Evolutionary conservation across 2,888 invertebrate genomes (phyloP).

Genomic region (Dynastes tityus): DNA sequence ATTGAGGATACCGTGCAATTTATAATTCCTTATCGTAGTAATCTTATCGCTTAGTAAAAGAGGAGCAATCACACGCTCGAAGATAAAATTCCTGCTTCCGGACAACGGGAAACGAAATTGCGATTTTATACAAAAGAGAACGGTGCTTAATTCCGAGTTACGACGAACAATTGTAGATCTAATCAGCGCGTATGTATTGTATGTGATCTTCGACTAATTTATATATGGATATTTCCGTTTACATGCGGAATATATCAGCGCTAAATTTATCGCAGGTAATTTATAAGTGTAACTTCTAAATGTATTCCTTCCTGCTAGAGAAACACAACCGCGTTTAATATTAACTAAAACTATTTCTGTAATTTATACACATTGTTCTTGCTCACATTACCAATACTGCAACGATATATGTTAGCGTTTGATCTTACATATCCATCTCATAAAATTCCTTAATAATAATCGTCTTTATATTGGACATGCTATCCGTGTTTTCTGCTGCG

Average conservation of each 20-base stretch:
- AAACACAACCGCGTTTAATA: constrained; percentile 37
- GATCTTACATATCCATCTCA: constrained; percentile 5
- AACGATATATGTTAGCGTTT: constrained; percentile 9
- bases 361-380: constrained; percentile 47
- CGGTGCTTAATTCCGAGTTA: constrained; percentile 50
- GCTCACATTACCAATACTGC: constrained; percentile 31
- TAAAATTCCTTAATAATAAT: background rate
- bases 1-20: background rate
- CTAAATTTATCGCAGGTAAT: constrained; percentile 43
- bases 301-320: constrained; percentile 41
- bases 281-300: constrained; percentile 44
- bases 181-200: constrained; percentile 48
- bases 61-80: constrained; percentile 37
- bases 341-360: constrained; percentile 45
- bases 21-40: background rate
- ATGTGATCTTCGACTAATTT: constrained; percentile 50
- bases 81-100: constrained; percentile 51
- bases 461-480: background rate
- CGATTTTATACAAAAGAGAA: constrained; percentile 53
- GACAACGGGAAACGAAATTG: constrained; percentile 52
- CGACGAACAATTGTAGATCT: constrained; percentile 52
- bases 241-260: constrained; percentile 42
- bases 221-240: constrained; percentile 50
- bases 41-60: constrained; percentile 30
- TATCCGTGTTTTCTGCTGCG: background rate